Base-by-base conservation (phyloP, 2,113 vertebrate species). In the Aphyosemion australe region DNA sequence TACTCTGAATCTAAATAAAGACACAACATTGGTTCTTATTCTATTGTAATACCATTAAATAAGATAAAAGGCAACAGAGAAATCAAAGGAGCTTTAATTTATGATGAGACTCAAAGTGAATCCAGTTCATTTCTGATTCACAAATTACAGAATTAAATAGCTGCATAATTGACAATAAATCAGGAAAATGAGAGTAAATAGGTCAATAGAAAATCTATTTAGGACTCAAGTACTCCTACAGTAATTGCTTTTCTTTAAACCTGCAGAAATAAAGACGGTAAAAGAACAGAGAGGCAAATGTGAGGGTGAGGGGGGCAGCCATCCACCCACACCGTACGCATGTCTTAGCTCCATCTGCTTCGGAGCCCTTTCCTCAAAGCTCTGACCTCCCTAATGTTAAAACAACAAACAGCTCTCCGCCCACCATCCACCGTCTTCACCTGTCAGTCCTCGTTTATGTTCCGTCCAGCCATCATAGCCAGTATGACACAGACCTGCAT, bases 321-420 rank as follows among this genome's bases (percentile, higher is more conserved):
- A n/a, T 72, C 78, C 81, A 20, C 82, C 88, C 85, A 78, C 88
- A 85, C 88, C 6, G 70, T 26, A 26, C 55, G 78, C 79, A 68
- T 82, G 78, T 77, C 80, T 77, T 74, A 76, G 76, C 62, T 85
- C 82, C 73, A 69, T 89, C 85, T 85, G 76, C 77, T 87, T 65
- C 15, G 0, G 76, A 74, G 74, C 61, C 77, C 41, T 76, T 76
- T 82, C 83, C 83, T 87, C 72, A 84, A 76, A 82, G 87, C 72
- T 69, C 60, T 57, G 79, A 87, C 86, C 83, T 87, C 53, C 83
- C 69, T 83, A 77, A 87, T 85, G 89, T 84, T 85, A 78, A 83
- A 80, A 87, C 84, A 87, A 85, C 85, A 87, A 87, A 85, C 79
- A 78, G 67, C 78, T 58, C 8, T 21, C 76, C 81, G 52, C 87